Evolutionary conservation across 37 sponge, comb jelly and placozoan genomes (phyloP), one percentile per base, ranked within the genome.

Genomic region (Oscarella lobularis): DNA sequence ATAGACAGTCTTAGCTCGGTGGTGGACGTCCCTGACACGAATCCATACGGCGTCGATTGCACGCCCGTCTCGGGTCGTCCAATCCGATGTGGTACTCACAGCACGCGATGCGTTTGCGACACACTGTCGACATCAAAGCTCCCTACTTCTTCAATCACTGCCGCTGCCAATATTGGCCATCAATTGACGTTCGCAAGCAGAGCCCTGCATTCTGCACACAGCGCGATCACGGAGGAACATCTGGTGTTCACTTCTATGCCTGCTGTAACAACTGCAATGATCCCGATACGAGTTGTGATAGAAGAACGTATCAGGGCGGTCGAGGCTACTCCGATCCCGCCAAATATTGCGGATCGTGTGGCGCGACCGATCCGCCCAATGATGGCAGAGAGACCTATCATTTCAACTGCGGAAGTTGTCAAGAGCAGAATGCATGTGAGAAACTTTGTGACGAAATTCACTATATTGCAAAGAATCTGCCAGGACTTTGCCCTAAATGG

Each of bases 221-320:
- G 20, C 20, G 20, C 60, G 60, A 48, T 20, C 60, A 48, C 60
- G 60, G 60, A 27, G 60, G 60, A 27, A 48, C 60, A 20, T 48
- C 60, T 48, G 20, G 60, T 20, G 60, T 48, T 9, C 60, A 48
- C 60, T 48, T 48, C 60, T 48, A 48, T 20, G 60, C 60, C 14
- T 48, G 60, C 60, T 48, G 60, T 20, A 48, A 48, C 60, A 48
- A 48, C 20, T 48, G 60, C 60, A 20, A 9, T 27, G 9, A 9
- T 9, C 20, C 60, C 14, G 60, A 48, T 9, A 48, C 14, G 14
- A 48, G 14, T 20, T 48, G 60, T 48, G 60, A 48, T 48, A 20
- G 60, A 48, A 9, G 20, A 48, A 48, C 60, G 60, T 48, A 48
- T 20, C 60, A 48, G 60, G 60, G 60, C 60, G 60, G 60, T 48